Evolutionary conservation across 2,113 vertebrate genomes (phyloP).

Genomic region (Neogobius melanostomus): DNA sequence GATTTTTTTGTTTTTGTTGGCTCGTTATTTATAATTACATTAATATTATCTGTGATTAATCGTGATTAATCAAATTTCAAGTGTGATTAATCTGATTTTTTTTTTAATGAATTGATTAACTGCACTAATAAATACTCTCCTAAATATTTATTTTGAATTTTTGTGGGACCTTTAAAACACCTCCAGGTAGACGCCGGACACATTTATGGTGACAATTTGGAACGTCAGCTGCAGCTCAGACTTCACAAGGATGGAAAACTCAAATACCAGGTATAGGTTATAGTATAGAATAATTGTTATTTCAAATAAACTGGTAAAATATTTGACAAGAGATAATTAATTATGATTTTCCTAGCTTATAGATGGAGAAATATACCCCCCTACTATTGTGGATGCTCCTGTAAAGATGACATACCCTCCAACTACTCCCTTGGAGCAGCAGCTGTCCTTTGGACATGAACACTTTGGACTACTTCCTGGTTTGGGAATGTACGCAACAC

Average conservation of each 20-base stretch:
- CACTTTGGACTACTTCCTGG: constrained; percentile 92
- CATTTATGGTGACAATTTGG: constrained; percentile 89
- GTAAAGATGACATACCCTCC: constrained; percentile 88
- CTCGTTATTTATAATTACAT: no score
- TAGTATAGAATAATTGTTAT: not conserved
- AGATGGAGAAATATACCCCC: constrained; percentile 88
- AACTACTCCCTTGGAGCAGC: constrained; percentile 52
- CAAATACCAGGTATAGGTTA: constrained; percentile 84
- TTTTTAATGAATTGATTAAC: no score
- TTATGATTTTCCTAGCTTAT: constrained; percentile 74
- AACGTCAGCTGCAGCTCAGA: constrained; percentile 85
- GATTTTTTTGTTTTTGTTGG: not conserved
- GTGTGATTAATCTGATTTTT: no score
- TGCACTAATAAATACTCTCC: not conserved
- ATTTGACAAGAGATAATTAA: not conserved
- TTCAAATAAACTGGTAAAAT: not conserved
- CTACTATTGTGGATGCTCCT: constrained; percentile 71
- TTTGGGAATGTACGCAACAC: constrained; percentile 83
- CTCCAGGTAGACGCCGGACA: constrained; percentile 92
- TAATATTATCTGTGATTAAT: no score
- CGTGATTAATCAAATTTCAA: no score
- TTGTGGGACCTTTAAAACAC: not conserved
- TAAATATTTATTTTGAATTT: not conserved
- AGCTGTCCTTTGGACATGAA: constrained; percentile 91
- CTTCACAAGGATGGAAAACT: constrained; percentile 91